Conservation (phyloP, 2,888 invertebrate species). For the Rotaria magnacalcarata region DNA sequence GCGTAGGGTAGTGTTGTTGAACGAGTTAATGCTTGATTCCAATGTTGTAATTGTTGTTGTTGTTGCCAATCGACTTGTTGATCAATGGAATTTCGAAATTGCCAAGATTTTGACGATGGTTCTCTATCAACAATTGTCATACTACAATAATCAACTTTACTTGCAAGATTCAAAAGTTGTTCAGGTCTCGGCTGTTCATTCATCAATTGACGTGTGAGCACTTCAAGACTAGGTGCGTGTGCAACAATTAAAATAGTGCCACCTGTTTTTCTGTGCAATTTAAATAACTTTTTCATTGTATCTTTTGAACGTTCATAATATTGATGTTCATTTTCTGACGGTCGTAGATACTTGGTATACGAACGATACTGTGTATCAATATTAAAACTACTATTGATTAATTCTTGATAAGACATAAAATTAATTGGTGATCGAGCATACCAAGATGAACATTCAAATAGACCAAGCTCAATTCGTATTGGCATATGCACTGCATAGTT, state of each 20-base stretch:
- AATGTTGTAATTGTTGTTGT: background rate
- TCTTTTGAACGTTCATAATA: constrained; percentile 34
- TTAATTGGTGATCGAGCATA: background rate
- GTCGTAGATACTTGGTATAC: background rate
- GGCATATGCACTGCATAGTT: background rate
- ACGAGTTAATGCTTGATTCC: too few species aligned
- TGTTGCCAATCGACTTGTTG: background rate
- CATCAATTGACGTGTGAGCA: constrained; percentile 10
- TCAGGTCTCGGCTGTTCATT: background rate
- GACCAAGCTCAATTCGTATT: background rate
- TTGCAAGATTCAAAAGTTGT: background rate
- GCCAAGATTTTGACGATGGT: constrained; percentile 16
- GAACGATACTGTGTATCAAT: background rate
- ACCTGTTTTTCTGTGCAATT: constrained; percentile 2
- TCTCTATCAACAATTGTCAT: constrained; percentile 6
- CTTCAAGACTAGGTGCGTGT: constrained; percentile 18
- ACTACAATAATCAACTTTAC: background rate
- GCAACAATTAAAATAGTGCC: constrained; percentile 19
- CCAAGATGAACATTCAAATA: constrained; percentile 34
- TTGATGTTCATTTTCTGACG: background rate
- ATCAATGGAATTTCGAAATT: constrained; percentile 17
- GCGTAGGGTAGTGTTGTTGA: too few species aligned
- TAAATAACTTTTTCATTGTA: background rate
- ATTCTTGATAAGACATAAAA: constrained; percentile 29
- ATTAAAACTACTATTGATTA: background rate